Evolutionary conservation across 1,140 invertebrate genomes (phyloP).

Genomic region (Araneus ventricosus): DNA sequence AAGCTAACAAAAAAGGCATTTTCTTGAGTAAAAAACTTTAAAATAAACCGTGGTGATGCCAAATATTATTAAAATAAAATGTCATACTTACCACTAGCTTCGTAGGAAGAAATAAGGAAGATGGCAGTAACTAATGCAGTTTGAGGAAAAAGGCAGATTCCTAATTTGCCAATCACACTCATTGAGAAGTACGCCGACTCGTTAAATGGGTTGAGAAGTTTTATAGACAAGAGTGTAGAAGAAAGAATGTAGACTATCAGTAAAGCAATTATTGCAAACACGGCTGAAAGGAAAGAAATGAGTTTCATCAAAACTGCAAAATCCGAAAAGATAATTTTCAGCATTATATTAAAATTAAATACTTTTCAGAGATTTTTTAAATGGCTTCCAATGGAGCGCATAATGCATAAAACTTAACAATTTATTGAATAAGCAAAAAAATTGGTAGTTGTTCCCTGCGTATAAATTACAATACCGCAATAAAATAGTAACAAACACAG

Average conservation of each 20-base stretch:
- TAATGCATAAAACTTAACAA: too few species aligned
- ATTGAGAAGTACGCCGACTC: constrained; percentile 3
- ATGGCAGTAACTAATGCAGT: constrained; percentile 23
- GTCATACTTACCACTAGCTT: constrained; percentile 36
- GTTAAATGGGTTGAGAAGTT: neutral
- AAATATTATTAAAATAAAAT: too few species aligned
- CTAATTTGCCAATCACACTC: neutral
- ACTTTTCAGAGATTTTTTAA: neutral
- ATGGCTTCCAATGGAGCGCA: neutral
- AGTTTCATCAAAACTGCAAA: neutral
- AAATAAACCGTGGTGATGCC: too few species aligned
- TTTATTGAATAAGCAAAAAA: too few species aligned
- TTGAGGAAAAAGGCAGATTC: constrained; percentile 44
- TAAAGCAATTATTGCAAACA: constrained; percentile 7
- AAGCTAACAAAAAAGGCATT: too few species aligned
- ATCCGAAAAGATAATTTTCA: neutral
- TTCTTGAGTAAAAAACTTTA: too few species aligned
- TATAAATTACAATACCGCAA: too few species aligned
- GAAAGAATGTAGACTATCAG: constrained; percentile 3
- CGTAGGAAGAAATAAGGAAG: constrained; percentile 5
- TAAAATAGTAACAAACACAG: too few species aligned
- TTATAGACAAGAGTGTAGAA: neutral
- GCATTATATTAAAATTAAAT: neutral
- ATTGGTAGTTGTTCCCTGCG: too few species aligned
- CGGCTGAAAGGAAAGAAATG: constrained; percentile 5